Percentiles rank a stretch among this genome's conserved stretches.
phyloP scores from a whole-genome alignment of 1,140 invertebrate species.

The Ctenoplectra terminalis region DNA sequence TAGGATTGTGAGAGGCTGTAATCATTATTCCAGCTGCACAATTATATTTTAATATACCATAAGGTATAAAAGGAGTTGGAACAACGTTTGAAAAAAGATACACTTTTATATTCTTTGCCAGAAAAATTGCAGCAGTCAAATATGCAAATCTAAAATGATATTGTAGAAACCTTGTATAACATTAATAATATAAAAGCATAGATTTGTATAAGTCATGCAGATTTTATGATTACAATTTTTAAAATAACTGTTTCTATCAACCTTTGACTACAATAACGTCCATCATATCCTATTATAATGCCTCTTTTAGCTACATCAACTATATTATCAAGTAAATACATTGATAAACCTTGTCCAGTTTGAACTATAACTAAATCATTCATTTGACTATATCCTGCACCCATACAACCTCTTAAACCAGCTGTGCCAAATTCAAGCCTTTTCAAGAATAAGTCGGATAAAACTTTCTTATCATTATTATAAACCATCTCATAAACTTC shows the following conservation, averaged over 20 bases:
- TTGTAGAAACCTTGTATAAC: background rate
- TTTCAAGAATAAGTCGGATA: slow-evolving; percentile 85
- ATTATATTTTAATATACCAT: slow-evolving; percentile 87
- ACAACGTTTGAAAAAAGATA: slow-evolving; percentile 92
- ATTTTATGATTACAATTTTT: background rate
- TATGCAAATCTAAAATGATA: slow-evolving; percentile 91
- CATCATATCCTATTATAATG: slow-evolving; percentile 97
- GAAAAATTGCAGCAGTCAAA: slow-evolving; percentile 93
- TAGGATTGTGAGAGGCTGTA: slow-evolving; percentile 99
- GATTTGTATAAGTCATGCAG: background rate
- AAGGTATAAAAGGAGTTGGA: slow-evolving; percentile 97
- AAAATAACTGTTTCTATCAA: slow-evolving; percentile 75
- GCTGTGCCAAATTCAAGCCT: slow-evolving; percentile 95
- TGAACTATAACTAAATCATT: slow-evolving; percentile 99
- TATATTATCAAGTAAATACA: slow-evolving; percentile 87
- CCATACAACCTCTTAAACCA: slow-evolving; percentile 95
- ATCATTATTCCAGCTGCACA: slow-evolving; percentile 95
- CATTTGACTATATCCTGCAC: slow-evolving; percentile 95
- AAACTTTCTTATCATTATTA: slow-evolving; percentile 81
- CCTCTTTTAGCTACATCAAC: slow-evolving; percentile 85
- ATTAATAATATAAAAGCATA: slow-evolving; percentile 18
- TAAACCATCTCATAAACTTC: slow-evolving; percentile 84
- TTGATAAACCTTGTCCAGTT: slow-evolving; percentile 95
- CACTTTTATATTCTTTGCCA: slow-evolving; percentile 90
- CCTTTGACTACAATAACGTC: slow-evolving; percentile 95